Evolutionary conservation across 2,797 vertebrate species (phyloP), one percentile per base, ranked within the genome.

Genomic region (Mionectes olivaceus): DNA sequence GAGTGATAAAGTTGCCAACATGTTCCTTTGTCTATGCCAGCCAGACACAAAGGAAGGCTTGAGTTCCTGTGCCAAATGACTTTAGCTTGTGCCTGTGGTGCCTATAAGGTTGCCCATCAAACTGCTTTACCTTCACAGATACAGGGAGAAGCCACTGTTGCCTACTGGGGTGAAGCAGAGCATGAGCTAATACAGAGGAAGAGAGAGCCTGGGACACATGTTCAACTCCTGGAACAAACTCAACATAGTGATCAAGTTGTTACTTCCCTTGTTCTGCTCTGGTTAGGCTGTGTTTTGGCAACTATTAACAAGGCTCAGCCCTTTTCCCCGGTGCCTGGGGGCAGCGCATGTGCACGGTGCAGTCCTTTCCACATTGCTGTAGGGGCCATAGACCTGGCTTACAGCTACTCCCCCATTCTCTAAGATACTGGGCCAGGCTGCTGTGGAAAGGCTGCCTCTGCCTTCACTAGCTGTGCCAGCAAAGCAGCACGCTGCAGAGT

Each of bases 181-280:
- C 25, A 43, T 19, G 44, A 74, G 32, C 27, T 35, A 57, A 35
- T 15, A 19, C 39, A 32, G 39, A 13, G 37, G 19, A 61, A 43
- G 28, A 44, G 13, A 19, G 43, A 71, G 32, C 32, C 37, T 43
- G 37, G 53, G 59, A 81, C 21, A 33, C 1, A 0, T 0, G 1
- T 56, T 65, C 64, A 63, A 2, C 43, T 63, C 13, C 32, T 24
- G 17, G 41, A 81, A 68, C 50, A 77, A 85, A 49, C n/a, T 83
- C 55, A 35, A 18, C 9, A 21, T 2, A 32, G 19, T 2, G 24
- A 57, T 53, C 23, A 43, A 43, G 8, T 15, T 69, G 32, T 52
- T 55, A n/a, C 14, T 64, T 76, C 10, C 30, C 19, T 50, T 60
- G 18, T 39, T 91, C 55, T 73, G 35, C 52, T 80, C 10, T 5